Base-by-base conservation (phyloP, 2,888 invertebrate species). In the Xestia ashworthii region DNA sequence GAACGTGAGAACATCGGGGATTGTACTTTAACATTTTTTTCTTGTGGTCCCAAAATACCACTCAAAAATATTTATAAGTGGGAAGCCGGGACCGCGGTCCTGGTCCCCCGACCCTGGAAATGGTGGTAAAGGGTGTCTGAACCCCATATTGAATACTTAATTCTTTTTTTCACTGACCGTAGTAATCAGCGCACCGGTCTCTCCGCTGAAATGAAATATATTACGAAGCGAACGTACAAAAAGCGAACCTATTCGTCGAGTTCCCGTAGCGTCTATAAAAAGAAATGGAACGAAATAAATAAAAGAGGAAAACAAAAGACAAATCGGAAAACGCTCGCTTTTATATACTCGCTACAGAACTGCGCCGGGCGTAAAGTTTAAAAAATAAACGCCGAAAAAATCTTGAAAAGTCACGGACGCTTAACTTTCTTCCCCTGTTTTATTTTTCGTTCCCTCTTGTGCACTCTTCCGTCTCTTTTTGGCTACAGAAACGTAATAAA, bases 341-440 rank as follows among this genome's bases (percentile, higher is more conserved):
- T 94, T 94, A 94, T 94, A 93, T 93, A 95, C 93, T 93, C 91
- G 92, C 91, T 90, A 93, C 93, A 92, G 90, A 90, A 89, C 90
- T 85, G 87, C 89, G 90, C 89, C 89, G 90, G 92, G 92, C 93
- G 94, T 95, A 95, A 96, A 96, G 90, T 96, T 96, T 95, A 95
- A 96, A 96, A 96, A 95, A 96, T 94, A 95, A 96, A 96, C 94
- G 94, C 92, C 93, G 92, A 95, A 96, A 95, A 96, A 96, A 96
- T 95, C 96, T 96, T 96, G 95, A 95, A 96, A 96, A 96, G 97
- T 97, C 97, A 97, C 96, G 96, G 97, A 95, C 96, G 96, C 96
- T 97, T 97, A 97, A 96, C 96, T 97, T 96, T 96, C 94, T 95
- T 96, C 96, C 96, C 96, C 96, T 93, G 95, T 96, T 96, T 96